Evolutionary conservation across 2,113 vertebrate genomes (phyloP), one percentile per base, ranked within the genome.

Genomic region (Donacobius atricapilla): DNA sequence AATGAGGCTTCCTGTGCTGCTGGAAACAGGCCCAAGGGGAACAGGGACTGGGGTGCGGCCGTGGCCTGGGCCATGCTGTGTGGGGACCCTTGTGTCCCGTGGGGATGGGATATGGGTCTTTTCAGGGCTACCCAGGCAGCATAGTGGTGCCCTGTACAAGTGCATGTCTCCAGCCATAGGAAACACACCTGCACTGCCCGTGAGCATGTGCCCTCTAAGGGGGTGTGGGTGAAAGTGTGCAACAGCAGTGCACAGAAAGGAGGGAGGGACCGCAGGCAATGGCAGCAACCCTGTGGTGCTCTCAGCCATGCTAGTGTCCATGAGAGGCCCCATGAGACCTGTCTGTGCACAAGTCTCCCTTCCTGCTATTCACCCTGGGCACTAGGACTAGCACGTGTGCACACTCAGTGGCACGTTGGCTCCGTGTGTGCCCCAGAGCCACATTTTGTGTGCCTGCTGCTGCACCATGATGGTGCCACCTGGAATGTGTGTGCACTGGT

Each of bases 1-100:
- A 98, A 98, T 98, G 97, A 19, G 48, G 86, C 96, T 98, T 98
- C 98, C 98, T 84, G 76, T 5, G 12, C 95, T 14, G 71, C 97
- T 97, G 98, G 98, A 98, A 98, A 91, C 40, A 40, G 93, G 89
- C 76, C 77, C 65, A 15, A 65, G 80, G 75, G 93, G 88, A 65
- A 91, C 71, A 42, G n/a, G 72, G 50, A 54, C 37, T 54, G 45
- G 15, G 31, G 40, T 40, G 73, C 0, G 23, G 61, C 64, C 0
- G 0, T 33, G 58, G 71, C 48, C 8, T 4, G 33, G 37, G 22
- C 35, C 8, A 8, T 9, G 19, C 11, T 65, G n/a, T 0, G 0
- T 6, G 3, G 60, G 42, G 61, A 91, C 30, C 15, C 54, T 47
- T 2, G 17, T 37, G 87, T 93, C 47, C 63, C 82, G 42, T 27